A percentile compares a stretch with the other conserved stretches of the same genome.
Evolutionary conservation across 2,888 invertebrate genomes (phyloP).

Genomic region (Caenorhabditis imperialis): DNA sequence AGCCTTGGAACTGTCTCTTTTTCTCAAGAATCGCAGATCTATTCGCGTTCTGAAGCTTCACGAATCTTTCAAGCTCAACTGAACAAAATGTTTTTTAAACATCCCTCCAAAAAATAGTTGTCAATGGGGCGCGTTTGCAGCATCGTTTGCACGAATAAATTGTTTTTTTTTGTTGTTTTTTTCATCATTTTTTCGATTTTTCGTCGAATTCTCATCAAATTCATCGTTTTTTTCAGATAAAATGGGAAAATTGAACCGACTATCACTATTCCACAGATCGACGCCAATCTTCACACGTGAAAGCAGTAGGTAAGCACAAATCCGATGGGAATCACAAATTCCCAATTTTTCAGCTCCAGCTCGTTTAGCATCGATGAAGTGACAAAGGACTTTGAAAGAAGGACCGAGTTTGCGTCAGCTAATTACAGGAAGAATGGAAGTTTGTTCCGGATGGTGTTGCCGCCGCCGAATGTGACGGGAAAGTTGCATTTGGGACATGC

Average conservation of each 20-base stretch:
- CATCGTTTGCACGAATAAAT: not conserved
- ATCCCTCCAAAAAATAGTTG: not conserved
- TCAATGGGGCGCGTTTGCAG: slow-evolving; percentile 20
- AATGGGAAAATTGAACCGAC: slow-evolving; percentile 39
- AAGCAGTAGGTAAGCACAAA: slow-evolving; percentile 9
- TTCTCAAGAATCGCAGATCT: too few relatives aligned
- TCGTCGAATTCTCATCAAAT: not conserved
- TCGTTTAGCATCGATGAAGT: slow-evolving; percentile 65
- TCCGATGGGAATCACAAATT: not conserved
- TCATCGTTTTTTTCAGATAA: not conserved
- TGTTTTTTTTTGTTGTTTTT: not conserved
- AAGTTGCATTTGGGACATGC: slow-evolving; percentile 96
- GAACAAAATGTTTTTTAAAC: slow-evolving; percentile 3
- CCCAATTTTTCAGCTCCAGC: slow-evolving; percentile 29
- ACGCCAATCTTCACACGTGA: slow-evolving; percentile 12
- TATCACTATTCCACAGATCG: slow-evolving; percentile 17
- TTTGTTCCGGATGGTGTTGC: slow-evolving; percentile 79
- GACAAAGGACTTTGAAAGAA: slow-evolving; percentile 54
- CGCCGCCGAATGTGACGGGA: slow-evolving; percentile 98
- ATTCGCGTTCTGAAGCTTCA: too few relatives aligned
- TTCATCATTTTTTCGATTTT: not conserved
- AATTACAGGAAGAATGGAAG: slow-evolving; percentile 61
- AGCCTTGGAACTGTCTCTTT: too few relatives aligned
- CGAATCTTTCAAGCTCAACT: too few relatives aligned
- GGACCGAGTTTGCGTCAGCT: slow-evolving; percentile 60